Base-by-base conservation (phyloP, 2,888 invertebrate genomes). In the Poecilobothrus nobilitatus region DNA sequence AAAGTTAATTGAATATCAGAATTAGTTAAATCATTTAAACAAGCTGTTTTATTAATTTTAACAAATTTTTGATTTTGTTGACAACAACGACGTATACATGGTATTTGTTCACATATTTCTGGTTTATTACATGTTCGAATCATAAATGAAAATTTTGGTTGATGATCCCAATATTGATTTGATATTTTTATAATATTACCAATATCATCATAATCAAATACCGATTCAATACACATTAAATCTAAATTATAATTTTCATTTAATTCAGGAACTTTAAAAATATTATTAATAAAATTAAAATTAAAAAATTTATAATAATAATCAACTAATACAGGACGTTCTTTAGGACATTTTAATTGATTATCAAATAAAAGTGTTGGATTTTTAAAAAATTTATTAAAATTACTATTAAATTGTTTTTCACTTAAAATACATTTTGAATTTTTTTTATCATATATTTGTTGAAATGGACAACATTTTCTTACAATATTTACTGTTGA, bases 51-150 rank as follows among this genome's bases (percentile, higher is more conserved):
- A 73, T 79, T 79, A 18, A 73, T 72, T 65, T 76, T 75, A 8
- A 74, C 71, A 69, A 76, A 76, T 44, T 78, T 75, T 72, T 80
- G 77, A n/a, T 78, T 77, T 68, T 78, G 77, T 15, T 72, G 73
- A 69, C 81, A 81, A 69, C 81, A 81, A 68, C 77, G 76, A 41
- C 79, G 74, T 22, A 81, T 73, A 70, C 81, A 81, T 0, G 81
- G 78, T 12, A 81, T 70, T 1, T 68, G 69, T n/a, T 75, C 71
- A 68, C 79, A 79, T 6, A 77, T 72, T 6, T 65, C 64, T 27
- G 66, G 65, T 18, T 68, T 66, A 33, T 73, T 70, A 70, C 74
- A 74, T 18, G 70, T 70, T 69, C 72, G 53, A 69, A 65, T 70
- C 69, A 68, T 10, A 70, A 69, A 67, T 62, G 69, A 18, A 68